These are phyloP conservation scores for Python bivittatus DNA, from an alignment of 2,113 vertebrate genomes.

Conservation along the genomic window DNA sequence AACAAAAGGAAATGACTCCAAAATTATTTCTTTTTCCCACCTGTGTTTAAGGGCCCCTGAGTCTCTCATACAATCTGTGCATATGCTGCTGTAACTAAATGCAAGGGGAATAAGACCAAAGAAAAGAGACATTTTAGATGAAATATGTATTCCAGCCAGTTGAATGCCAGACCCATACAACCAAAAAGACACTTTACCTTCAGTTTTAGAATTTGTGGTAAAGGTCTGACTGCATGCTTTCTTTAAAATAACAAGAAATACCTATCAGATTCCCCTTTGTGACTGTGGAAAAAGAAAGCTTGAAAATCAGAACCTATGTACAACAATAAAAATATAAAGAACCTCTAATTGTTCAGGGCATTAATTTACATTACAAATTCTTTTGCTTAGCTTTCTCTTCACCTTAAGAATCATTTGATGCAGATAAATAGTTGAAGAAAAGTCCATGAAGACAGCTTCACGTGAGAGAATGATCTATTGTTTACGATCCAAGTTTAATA, in stretches of 20 bases:
- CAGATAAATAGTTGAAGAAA: neutral
- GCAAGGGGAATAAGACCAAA: neutral
- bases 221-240: neutral
- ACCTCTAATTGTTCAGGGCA: neutral
- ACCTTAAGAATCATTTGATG: neutral
- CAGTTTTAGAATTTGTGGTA: neutral
- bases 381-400: neutral
- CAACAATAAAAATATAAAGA: neutral
- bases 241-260: constrained; percentile 3
- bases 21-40: neutral
- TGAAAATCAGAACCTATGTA: neutral
- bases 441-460: neutral
- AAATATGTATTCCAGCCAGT: neutral
- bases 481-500: neutral
- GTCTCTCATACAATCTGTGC: neutral
- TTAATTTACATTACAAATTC: neutral
- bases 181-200: neutral
- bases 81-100: neutral
- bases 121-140: neutral
- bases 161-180: neutral
- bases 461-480: neutral
- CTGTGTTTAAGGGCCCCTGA: neutral
- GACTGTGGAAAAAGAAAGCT: neutral
- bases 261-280: neutral
- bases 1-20: neutral